phyloP scores from a whole-genome alignment of 2,797 vertebrate genomes.

The Galago senegalensis region DNA sequence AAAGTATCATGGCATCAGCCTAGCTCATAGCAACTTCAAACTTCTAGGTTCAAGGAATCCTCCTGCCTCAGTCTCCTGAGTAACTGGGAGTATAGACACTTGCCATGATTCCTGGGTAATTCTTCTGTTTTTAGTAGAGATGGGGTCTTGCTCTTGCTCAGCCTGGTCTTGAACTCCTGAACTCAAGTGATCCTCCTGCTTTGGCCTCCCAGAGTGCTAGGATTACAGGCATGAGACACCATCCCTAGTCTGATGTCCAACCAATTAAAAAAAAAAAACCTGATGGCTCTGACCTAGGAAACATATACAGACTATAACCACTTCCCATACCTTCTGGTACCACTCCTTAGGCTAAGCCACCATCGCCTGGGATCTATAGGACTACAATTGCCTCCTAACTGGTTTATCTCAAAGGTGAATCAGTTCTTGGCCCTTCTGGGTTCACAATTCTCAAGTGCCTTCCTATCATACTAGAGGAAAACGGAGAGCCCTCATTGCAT shows the following conservation, averaged over 20 bases:
- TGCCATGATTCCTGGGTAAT: too few species aligned
- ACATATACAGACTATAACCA: not conserved
- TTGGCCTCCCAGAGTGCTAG: too few species aligned
- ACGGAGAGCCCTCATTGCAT: fast-evolving
- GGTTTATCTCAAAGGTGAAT: not conserved
- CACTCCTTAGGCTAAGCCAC: not conserved
- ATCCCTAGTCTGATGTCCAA: not conserved
- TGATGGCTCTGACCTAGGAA: not conserved
- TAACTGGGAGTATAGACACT: too few species aligned
- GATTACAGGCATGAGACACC: too few species aligned
- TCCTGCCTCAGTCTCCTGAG: too few species aligned
- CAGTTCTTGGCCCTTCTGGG: not conserved
- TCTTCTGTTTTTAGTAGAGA: too few species aligned
- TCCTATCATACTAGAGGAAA: not conserved
- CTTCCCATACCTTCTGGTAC: not conserved
- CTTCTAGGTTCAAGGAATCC: too few species aligned
- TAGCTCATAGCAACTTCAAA: too few species aligned
- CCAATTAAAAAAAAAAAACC: conserved; percentile 4
- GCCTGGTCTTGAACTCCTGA: too few species aligned
- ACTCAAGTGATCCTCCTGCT: too few species aligned
- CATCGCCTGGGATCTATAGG: fast-evolving
- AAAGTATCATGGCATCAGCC: too few species aligned
- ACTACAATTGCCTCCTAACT: fast-evolving
- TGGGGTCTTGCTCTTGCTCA: too few species aligned
- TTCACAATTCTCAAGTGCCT: not conserved